A percentile compares a stretch with the other conserved stretches of the same genome.
Conservation (phyloP, 2,113 vertebrate species). For the Macroglossus sobrinus region DNA sequence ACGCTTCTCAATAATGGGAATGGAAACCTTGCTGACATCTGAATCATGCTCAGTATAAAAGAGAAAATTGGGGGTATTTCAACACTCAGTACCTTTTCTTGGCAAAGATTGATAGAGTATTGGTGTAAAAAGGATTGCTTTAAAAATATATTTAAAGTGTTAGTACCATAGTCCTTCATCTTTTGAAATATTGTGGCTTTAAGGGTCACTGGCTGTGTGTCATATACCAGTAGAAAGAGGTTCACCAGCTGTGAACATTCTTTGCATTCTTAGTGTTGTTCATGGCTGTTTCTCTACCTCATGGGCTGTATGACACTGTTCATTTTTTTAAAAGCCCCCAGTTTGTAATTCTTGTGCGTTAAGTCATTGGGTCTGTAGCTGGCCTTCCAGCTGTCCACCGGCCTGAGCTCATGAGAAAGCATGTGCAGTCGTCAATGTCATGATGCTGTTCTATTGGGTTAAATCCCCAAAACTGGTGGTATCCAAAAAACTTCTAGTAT, state of each 20-base stretch:
- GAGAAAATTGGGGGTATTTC: constrained; percentile 1
- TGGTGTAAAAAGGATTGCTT: neutral
- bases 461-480: neutral
- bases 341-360: neutral
- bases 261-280: neutral
- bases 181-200: neutral
- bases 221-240: neutral
- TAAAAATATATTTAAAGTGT: neutral
- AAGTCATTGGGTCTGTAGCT: neutral
- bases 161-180: neutral
- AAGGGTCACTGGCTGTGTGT: neutral
- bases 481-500: neutral
- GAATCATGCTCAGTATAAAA: neutral
- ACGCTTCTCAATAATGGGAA: neutral
- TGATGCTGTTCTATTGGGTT: neutral
- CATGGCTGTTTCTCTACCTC: neutral
- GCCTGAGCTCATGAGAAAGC: neutral
- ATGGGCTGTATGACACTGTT: neutral
- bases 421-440: neutral
- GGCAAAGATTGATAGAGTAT: neutral
- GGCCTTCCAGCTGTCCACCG: neutral
- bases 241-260: neutral
- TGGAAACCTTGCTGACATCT: neutral
- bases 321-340: neutral
- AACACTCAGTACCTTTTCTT: neutral